Base-by-base conservation (phyloP, 2,113 vertebrate species). In the Steatornis caripensis region DNA sequence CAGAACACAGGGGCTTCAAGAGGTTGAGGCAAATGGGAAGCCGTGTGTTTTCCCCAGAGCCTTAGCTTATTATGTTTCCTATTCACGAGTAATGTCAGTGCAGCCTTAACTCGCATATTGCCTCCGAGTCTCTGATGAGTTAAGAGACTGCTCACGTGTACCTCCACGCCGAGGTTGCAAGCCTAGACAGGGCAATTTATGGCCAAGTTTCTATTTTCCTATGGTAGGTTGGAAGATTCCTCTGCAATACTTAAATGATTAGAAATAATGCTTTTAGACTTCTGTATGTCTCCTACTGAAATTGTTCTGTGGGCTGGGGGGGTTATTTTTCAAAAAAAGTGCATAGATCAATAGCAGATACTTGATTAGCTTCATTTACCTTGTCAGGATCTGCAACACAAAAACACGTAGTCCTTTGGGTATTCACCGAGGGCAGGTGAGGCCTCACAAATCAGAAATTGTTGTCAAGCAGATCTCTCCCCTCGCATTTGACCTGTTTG, bases 161-260 rank as follows among this genome's bases (percentile, higher is more conserved):
- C n/a, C 90, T 87, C 29, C 45, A 5, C 49, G 43, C 91, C 62
- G 93, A 96, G 76, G 32, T 66, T 95, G 89, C 84, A 95, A 95
- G 94, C 84, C 86, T 87, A 81, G 88, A 30, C 84, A 88, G 77
- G 93, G 46, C 41, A 75, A 89, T 87, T 96, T 69, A 92, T 46
- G 61, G 95, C 80, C 86, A 94, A 94, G 90, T 95, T 95, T 96
- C 97, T 96, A 13, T 96, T 97, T 78, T 85, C 71, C 62, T 95
- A 13, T 10, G 39, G 58, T 46, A 65, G 80, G 23, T 81, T 66
- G 32, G 57, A 49, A 53, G 55, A 48, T 55, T 91, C 96, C 81
- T 93, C 62, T 72, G 55, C 81, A 62, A 12, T 16, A 64, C 39
- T 37, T 53, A 49, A 88, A 53, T 89, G 64, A 84, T 86, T 72